Conservation (phyloP, 2,888 invertebrate genomes). For the Malthinus flaveolus region DNA sequence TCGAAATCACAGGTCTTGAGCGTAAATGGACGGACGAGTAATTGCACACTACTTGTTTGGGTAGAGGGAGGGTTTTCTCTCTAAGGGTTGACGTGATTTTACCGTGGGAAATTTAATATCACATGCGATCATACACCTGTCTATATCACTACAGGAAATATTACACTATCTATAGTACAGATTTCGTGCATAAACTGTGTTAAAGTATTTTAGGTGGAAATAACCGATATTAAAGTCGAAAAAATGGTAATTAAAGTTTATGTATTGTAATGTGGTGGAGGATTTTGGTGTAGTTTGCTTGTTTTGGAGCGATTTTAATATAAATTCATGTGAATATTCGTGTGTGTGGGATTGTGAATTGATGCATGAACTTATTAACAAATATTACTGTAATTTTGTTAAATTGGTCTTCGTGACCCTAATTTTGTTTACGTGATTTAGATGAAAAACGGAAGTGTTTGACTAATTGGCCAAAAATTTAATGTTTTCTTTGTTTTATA, state of each 20-base stretch:
- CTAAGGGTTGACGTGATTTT: constrained; percentile 46
- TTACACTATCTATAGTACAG: constrained; percentile 22
- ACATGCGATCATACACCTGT: constrained; percentile 42
- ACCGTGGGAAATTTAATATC: constrained; percentile 43
- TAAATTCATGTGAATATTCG: constrained; percentile 18
- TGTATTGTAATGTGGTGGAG: constrained; percentile 16
- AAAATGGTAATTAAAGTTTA: constrained; percentile 30
- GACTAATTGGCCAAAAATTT: constrained; percentile 20
- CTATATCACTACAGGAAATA: constrained; percentile 32
- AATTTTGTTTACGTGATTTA: constrained; percentile 19
- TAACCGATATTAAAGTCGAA: constrained; percentile 22
- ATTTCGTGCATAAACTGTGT: constrained; percentile 29
- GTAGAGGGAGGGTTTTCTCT: constrained; percentile 29
- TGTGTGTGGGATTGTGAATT: constrained; percentile 28
- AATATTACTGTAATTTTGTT: constrained; percentile 25
- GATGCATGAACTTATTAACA: constrained; percentile 29
- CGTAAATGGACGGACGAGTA: constrained; percentile 31
- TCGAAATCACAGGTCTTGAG: constrained; percentile 30
- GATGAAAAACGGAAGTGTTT: constrained; percentile 26
- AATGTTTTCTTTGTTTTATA: constrained; percentile 9
- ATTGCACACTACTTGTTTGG: constrained; percentile 26
- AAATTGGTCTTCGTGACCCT: constrained; percentile 7
- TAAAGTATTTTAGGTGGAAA: constrained; percentile 34
- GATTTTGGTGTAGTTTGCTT: constrained; percentile 16
- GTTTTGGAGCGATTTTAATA: constrained; percentile 2